phyloP scores from a whole-genome alignment of 2,797 vertebrate species.

The Ptychadena robeensis region DNA sequence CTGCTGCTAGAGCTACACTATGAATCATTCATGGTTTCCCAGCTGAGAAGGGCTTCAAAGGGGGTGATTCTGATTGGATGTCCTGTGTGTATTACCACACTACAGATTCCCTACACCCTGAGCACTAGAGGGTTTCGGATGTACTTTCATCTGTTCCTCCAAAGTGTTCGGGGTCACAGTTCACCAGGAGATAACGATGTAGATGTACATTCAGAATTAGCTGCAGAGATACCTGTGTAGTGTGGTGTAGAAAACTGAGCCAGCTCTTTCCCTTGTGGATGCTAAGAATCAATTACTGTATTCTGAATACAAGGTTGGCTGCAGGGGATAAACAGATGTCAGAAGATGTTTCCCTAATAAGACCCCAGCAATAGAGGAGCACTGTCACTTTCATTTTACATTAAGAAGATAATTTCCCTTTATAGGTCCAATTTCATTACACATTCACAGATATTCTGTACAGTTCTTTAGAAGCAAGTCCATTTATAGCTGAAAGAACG shows the following conservation, averaged over 20 bases:
- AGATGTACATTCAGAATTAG: slow-evolving; percentile 82
- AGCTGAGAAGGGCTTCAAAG: slow-evolving; percentile 90
- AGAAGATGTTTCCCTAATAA: slow-evolving; percentile 88
- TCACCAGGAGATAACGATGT: slow-evolving; percentile 85
- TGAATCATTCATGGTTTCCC: slow-evolving; percentile 94
- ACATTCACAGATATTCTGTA: slow-evolving; percentile 79
- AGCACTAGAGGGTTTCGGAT: slow-evolving; percentile 83
- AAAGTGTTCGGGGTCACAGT: slow-evolving; percentile 87
- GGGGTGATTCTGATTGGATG: slow-evolving; percentile 86
- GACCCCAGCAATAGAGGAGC: slow-evolving; percentile 86
- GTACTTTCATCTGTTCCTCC: slow-evolving; percentile 82
- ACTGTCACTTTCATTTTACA: slow-evolving; percentile 90
- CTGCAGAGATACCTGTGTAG: slow-evolving; percentile 83
- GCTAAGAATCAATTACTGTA: slow-evolving; percentile 93
- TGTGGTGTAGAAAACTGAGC: slow-evolving; percentile 80
- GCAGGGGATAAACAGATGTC: slow-evolving; percentile 90
- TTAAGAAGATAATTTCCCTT: slow-evolving; percentile 84
- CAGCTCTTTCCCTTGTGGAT: slow-evolving; percentile 85
- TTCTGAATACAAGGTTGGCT: slow-evolving; percentile 91
- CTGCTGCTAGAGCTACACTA: slow-evolving; percentile 81
- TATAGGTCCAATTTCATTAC: slow-evolving; percentile 81
- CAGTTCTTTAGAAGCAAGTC: slow-evolving; percentile 63
- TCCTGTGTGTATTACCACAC: slow-evolving; percentile 86
- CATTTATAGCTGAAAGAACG: slow-evolving; percentile 22
- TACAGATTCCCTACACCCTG: slow-evolving; percentile 78